Percentiles rank a stretch among this genome's conserved stretches.
These are phyloP conservation scores for Microcebus jonahi DNA, from an alignment of 2,113 vertebrate species.

Conservation along the genomic window DNA sequence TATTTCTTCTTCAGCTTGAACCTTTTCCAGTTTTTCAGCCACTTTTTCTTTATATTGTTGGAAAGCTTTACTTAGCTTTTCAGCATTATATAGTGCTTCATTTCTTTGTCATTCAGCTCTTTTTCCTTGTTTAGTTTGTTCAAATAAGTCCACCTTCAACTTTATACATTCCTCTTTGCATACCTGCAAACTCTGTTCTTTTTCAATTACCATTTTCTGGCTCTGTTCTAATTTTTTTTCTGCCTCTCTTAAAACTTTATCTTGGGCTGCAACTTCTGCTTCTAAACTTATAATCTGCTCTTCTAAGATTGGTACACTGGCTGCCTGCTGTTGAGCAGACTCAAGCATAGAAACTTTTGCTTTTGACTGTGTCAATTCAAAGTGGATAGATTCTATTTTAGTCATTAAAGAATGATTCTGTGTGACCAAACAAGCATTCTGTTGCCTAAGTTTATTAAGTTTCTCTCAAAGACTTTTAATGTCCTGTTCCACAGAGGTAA, in stretches of 20 bases:
- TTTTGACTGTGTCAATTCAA: conserved; percentile 86
- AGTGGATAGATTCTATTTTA: conserved; percentile 87
- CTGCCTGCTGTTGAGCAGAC: conserved; percentile 79
- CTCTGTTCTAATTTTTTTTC: conserved; percentile 89
- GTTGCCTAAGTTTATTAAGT: conserved; percentile 86
- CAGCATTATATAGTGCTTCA: too few species aligned
- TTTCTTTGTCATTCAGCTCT: conserved; percentile 66
- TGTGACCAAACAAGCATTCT: conserved; percentile 89
- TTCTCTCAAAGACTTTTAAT: conserved; percentile 85
- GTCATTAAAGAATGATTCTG: conserved; percentile 89
- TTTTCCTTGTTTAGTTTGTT: conserved; percentile 87
- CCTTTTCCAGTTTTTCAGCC: conserved; percentile 79
- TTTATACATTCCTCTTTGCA: conserved; percentile 88
- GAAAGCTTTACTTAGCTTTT: too few species aligned
- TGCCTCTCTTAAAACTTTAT: conserved; percentile 90
- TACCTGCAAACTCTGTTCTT: conserved; percentile 85
- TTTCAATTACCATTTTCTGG: conserved; percentile 87
- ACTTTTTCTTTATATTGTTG: too few species aligned
- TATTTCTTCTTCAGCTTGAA: conserved; percentile 88
- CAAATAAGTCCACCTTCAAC: conserved; percentile 88
- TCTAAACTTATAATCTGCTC: conserved; percentile 91
- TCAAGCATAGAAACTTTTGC: conserved; percentile 88
- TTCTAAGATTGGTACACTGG: conserved; percentile 87
- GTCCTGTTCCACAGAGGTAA: conserved; percentile 82
- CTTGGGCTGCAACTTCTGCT: conserved; percentile 90